Base-by-base conservation (phyloP, 2,797 vertebrate genomes). In the Oryzias sinensis region DNA sequence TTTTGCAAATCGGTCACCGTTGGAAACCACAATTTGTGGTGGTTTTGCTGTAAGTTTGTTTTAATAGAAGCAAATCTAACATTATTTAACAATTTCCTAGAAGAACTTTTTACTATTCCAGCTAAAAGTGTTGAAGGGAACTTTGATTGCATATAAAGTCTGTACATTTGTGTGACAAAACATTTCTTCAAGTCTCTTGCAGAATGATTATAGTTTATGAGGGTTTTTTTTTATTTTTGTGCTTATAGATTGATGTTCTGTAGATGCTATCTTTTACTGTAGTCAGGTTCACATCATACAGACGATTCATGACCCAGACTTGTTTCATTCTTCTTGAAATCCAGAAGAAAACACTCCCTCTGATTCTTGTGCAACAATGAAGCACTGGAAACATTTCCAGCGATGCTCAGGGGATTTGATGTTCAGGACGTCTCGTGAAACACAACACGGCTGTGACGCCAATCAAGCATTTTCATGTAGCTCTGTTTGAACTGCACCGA, bases 371-470 rank as follows among this genome's bases (percentile, higher is more conserved):
- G 24, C 52, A 43, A 16, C 43, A 8, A 50, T 37, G 8, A 9
- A 37, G 33, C 18, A 42, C 48, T 37, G 33, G 33, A 37, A 37
- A 37, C 1, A 43, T 63, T 61, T 37, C 33, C 33, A 37, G 33
- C 33, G 62, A 37, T 9, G 33, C 33, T 37, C 33, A 37, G 11
- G 33, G 33, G 33, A 37, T 37, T 37, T 37, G 33, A 37, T 37
- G 33, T 37, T 37, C 33, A 37, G 33, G 33, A 37, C 33, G 33
- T 37, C 11, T 37, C 9, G 47, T 49, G 14, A 5, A 45, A 76
- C 49, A 63, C 63, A 71, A 79, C 73, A 68, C 65, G 66, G 53
- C 24, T 59, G 62, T 51, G 62, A 61, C 57, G 45, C 70, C 50
- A 53, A 49, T 62, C 62, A 45, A 70, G 74, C 61, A 51, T 65